Conservation (phyloP, 2,888 invertebrate genomes). For the Idaea straminata region DNA sequence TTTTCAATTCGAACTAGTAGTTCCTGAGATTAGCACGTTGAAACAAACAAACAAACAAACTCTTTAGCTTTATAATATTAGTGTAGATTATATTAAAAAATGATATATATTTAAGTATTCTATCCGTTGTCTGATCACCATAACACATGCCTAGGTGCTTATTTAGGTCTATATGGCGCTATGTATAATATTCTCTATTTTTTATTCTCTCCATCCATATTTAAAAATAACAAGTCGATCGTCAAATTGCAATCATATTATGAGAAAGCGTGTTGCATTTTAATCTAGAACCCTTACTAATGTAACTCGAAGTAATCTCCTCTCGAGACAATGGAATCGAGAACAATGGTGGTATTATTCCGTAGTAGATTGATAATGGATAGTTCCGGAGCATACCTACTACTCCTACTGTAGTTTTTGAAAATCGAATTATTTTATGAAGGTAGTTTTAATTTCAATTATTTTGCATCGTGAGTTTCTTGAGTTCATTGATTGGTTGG, state of each 20-base stretch:
- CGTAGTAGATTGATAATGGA: background rate
- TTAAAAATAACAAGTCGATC: constrained; percentile 15
- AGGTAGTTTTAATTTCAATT: too few relatives aligned
- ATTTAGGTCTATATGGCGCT: background rate
- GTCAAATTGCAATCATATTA: constrained; percentile 20
- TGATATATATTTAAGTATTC: too few relatives aligned
- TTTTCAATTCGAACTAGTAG: too few relatives aligned
- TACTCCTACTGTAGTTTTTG: background rate
- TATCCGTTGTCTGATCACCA: too few relatives aligned
- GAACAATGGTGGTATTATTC: constrained; percentile 13
- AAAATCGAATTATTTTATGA: too few relatives aligned
- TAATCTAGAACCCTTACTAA: constrained; percentile 13
- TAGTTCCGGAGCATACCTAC: background rate
- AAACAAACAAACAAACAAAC: too few relatives aligned
- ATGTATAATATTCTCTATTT: background rate
- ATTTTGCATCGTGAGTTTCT: too few relatives aligned
- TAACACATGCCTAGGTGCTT: too few relatives aligned
- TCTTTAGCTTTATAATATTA: too few relatives aligned
- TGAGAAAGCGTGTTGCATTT: constrained; percentile 19
- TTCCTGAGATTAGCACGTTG: too few relatives aligned
- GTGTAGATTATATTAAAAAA: too few relatives aligned
- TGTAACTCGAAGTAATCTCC: constrained; percentile 10
- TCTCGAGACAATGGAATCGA: constrained; percentile 12
- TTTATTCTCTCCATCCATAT: constrained; percentile 1
- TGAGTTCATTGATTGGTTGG: too few relatives aligned